Evolutionary conservation across 1,140 invertebrate genomes (phyloP).

Genomic region (Campodea augens): DNA sequence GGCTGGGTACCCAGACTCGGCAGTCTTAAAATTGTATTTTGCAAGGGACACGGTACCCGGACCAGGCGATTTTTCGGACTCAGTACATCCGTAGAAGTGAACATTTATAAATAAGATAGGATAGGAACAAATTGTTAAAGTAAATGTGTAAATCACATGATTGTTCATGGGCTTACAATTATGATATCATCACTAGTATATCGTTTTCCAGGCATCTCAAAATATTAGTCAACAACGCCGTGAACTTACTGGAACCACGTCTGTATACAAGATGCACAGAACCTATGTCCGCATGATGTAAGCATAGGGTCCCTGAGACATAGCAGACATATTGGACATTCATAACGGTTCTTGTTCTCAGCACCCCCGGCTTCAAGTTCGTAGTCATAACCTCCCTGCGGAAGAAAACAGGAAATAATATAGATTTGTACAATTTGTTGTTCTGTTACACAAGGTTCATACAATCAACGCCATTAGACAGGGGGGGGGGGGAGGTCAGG

Average conservation of each 20-base stretch:
- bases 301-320: conserved; percentile 65
- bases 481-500: too few species aligned
- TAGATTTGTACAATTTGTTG: too few species aligned
- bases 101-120: conserved; percentile 6
- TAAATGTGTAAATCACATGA: neutral
- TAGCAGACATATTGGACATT: conserved; percentile 73
- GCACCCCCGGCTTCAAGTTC: neutral
- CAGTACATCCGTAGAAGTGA: neutral
- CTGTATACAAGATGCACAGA: conserved; percentile 62
- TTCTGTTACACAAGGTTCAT: too few species aligned
- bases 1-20: too few species aligned
- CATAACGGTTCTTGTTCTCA: conserved; percentile 35
- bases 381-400: conserved; percentile 7
- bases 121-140: neutral
- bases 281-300: conserved; percentile 72
- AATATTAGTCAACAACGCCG: conserved; percentile 8
- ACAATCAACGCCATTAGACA: too few species aligned
- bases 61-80: conserved; percentile 2
- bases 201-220: neutral
- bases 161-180: neutral
- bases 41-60: too few species aligned
- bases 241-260: conserved; percentile 58
- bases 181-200: conserved; percentile 1
- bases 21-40: conserved; percentile 1
- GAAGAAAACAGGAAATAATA: too few species aligned